Conservation (phyloP, 2,113 vertebrate genomes). For the Pelmatolapia mariae region DNA sequence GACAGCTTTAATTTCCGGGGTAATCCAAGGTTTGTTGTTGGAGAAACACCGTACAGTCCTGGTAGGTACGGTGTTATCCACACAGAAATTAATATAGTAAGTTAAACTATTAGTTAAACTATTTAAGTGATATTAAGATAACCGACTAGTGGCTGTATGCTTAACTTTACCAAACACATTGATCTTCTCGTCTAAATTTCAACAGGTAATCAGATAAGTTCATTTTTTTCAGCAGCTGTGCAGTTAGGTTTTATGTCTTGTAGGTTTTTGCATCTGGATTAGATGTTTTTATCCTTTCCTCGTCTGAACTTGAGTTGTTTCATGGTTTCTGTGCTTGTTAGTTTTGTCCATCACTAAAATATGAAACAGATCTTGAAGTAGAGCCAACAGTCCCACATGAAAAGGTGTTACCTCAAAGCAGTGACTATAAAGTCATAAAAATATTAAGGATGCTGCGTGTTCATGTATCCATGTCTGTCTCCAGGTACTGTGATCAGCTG, state of each 20-base stretch:
- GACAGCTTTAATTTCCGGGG: too few species aligned
- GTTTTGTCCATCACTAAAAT: background rate
- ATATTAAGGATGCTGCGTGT: background rate
- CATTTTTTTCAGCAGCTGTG: fast-evolving
- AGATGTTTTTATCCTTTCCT: background rate
- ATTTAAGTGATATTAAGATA: background rate
- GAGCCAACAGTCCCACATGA: background rate
- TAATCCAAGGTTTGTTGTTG: too few species aligned
- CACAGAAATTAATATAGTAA: too few species aligned
- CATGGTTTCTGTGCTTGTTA: background rate
- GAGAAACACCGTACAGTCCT: too few species aligned
- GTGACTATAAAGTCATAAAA: background rate
- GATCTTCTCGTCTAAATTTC: background rate
- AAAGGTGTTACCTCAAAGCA: background rate
- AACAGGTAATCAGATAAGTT: background rate
- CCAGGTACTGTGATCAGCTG: constrained; percentile 95
- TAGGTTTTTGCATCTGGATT: background rate
- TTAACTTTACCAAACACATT: background rate
- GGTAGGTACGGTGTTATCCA: too few species aligned
- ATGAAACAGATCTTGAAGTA: background rate
- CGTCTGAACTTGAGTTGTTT: background rate
- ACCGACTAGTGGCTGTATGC: background rate
- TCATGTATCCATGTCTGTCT: background rate
- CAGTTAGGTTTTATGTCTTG: background rate
- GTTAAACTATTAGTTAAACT: background rate